These are phyloP conservation scores for Orgyia antiqua DNA, from an alignment of 2,888 invertebrate genomes.

Conservation along the genomic window DNA sequence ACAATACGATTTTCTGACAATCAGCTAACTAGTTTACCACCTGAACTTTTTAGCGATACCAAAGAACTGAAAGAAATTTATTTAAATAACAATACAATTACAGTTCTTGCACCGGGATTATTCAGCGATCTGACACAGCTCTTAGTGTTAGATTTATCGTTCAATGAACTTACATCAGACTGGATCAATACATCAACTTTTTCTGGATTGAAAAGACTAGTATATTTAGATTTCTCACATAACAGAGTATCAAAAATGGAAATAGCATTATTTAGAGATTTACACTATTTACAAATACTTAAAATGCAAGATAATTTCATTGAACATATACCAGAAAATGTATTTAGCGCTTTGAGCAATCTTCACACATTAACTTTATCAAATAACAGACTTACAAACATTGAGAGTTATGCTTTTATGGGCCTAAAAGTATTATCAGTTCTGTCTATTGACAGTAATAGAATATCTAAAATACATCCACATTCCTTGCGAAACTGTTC, in stretches of 20 bases:
- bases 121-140: constrained; percentile 87
- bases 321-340: constrained; percentile 86
- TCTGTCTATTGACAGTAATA: constrained; percentile 88
- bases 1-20: constrained; percentile 89
- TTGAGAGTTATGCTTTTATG: constrained; percentile 86
- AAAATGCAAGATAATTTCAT: constrained; percentile 88
- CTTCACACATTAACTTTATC: constrained; percentile 89
- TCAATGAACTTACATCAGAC: constrained; percentile 88
- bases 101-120: constrained; percentile 87
- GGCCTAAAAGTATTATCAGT: constrained; percentile 87
- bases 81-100: constrained; percentile 88
- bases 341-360: constrained; percentile 86
- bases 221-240: constrained; percentile 86
- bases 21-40: constrained; percentile 87
- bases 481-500: constrained; percentile 88
- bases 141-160: constrained; percentile 85
- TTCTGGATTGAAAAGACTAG: constrained; percentile 85
- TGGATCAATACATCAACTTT: constrained; percentile 91
- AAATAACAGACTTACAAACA: constrained; percentile 85
- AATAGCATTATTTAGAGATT: constrained; percentile 85
- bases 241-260: constrained; percentile 87
- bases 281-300: constrained; percentile 88
- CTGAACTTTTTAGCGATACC: constrained; percentile 88
- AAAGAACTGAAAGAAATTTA: constrained; percentile 88
- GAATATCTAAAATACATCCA: constrained; percentile 84